Base-by-base conservation (phyloP, 2,888 invertebrate genomes). In the Limnephilus lunatus region DNA sequence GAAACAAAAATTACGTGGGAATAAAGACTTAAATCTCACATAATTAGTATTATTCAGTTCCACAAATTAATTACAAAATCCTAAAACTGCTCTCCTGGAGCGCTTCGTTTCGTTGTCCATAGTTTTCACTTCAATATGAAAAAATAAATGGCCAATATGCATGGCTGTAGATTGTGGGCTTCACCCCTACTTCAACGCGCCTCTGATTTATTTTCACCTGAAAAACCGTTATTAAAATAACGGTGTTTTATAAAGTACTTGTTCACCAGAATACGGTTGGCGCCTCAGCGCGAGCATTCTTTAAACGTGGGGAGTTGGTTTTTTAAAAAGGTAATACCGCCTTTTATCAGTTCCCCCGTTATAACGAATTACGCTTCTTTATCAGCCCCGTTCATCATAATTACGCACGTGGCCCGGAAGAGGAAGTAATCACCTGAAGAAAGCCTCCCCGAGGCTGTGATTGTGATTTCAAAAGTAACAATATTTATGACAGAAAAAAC, bases 351-450 rank as follows among this genome's bases (percentile, higher is more conserved):
- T 30, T 44, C 44, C 12, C 86, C 86, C 86, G n/a, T 86, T 44
- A 31, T 44, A 86, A 39, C 39, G 86, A 86, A 86, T 86, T 86
- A 86, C 48, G 35, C 48, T 35, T n/a, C 48, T 35, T 86, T 86
- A 86, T 86, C 86, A 44, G 30, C 30, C 30, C 86, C 86, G 44
- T 86, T 86, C 48, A 48, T 86, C 86, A 86, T 86, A 86, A 86
- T 86, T 48, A 86, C 39, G 86, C 39, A 86, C 86, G 86, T 86
- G 86, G 44, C 86, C 48, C 86, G 86, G 48, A 86, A 86, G 30
- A 30, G 86, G 86, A 44, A 19, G 48, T 86, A 86, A 86, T 86
- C 86, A 86, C 30, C 44, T 86, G 86, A 86, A 86, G 86, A 86
- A 86, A 35, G 35, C 83, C 83, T 35, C 35, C 83, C 35, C 31